Evolutionary conservation across 2,797 vertebrate species (phyloP).

Genomic region (Gorsachius magnificus): DNA sequence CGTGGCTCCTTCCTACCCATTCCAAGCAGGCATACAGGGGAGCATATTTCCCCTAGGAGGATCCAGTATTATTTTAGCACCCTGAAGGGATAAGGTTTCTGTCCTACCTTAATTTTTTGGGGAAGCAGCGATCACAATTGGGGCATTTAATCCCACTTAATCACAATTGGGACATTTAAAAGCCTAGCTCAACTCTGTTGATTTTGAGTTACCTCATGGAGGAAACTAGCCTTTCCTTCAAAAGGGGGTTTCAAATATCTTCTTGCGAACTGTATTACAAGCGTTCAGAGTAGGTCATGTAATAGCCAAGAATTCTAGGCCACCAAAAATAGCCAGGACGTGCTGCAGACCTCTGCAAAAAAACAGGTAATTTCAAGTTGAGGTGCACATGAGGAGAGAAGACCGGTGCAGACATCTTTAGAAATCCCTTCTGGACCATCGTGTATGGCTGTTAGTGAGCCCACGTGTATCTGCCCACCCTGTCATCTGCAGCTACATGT

Average conservation of each 20-base stretch:
- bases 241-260: background rate
- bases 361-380: background rate
- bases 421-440: background rate
- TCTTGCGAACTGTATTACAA: background rate
- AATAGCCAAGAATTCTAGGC: background rate
- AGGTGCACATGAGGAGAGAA: background rate
- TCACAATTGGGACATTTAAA: background rate
- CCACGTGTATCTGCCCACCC: background rate
- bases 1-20: background rate
- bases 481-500: background rate
- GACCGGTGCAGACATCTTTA: background rate
- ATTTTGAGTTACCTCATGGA: background rate
- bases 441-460: background rate
- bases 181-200: background rate
- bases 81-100: background rate
- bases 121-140: background rate
- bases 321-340: background rate
- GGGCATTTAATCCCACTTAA: background rate
- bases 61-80: background rate
- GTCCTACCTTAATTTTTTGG: background rate
- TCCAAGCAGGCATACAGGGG: background rate
- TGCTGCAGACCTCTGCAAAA: background rate
- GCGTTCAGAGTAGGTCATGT: background rate
- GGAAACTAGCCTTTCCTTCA: background rate
- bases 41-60: background rate